Evolutionary conservation across 1,140 invertebrate genomes (phyloP), one percentile per base, ranked within the genome.

Genomic region (Heliconius himera): DNA sequence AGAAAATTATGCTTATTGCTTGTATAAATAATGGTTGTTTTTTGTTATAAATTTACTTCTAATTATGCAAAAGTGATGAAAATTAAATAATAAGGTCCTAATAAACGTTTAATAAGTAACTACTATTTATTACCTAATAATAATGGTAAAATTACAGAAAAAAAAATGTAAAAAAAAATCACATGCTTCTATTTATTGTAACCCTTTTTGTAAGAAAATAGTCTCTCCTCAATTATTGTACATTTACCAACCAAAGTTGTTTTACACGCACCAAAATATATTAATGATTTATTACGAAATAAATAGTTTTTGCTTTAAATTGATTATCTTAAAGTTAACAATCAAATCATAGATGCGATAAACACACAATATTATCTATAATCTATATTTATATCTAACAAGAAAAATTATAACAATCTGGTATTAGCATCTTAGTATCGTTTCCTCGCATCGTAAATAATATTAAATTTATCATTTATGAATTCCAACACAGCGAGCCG

Each of bases 391-490:
- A 72, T 46, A 77, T 73, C 60, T 41, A 51, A 66, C 54, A 76
- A 26, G 20, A 22, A 46, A 29, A 36, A 78, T 22, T 56, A 60
- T 72, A 74, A 71, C 49, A 83, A 84, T 82, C 79, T 73, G 74
- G 80, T 85, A 84, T 81, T 81, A 88, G 74, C 90, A 91, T 80
- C 90, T 89, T 90, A 82, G 78, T 85, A 84, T 88, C 86, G 79
- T 82, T 89, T 81, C 84, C 70, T 72, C 79, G 70, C 79, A 81
- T 86, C 88, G 88, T 94, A 94, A 92, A 91, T 92, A 90, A 91
- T 91, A 90, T 91, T 93, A 91, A 93, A 91, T 90, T 94, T 94
- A 94, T 94, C 91, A 93, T 93, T 93, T 92, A 91, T 92, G 86
- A 91, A 93, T 93, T 90, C 91, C 92, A 85, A 85, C 80, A 83